Percentiles rank a stretch among this genome's conserved stretches.
Conservation (phyloP, 1,140 invertebrate genomes). For the Caenorhabditis inopinata region DNA sequence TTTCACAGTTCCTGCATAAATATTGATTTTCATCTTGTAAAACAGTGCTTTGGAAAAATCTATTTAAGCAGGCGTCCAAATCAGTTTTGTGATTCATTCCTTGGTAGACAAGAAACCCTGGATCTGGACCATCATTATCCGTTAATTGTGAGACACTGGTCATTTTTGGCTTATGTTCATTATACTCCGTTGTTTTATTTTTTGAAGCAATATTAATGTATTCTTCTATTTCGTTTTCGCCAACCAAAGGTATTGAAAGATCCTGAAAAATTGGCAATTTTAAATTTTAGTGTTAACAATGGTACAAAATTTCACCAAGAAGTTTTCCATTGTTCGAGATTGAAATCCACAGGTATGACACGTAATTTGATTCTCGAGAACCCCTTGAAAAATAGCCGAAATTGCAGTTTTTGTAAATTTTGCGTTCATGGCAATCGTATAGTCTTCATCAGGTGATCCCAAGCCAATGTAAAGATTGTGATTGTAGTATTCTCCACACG, state of each 20-base stretch:
- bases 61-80: neutral
- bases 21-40: neutral
- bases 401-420: neutral
- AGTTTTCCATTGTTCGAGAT: constrained; percentile 29
- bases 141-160: neutral
- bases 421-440: neutral
- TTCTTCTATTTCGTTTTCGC: neutral
- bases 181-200: neutral
- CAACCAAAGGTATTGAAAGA: neutral
- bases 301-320: neutral
- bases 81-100: neutral
- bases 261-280: constrained; percentile 21
- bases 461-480: neutral
- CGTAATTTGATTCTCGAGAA: constrained; percentile 23
- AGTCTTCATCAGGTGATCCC: neutral
- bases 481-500: neutral
- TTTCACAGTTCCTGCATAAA: neutral
- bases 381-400: constrained; percentile 1
- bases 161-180: neutral
- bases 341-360: constrained; percentile 17
- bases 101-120: neutral
- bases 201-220: neutral
- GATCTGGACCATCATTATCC: neutral
- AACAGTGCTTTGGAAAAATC: neutral
- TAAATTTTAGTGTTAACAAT: too few relatives aligned